Base-by-base conservation (phyloP, 2,888 invertebrate species). In the Hydriomena furcata region DNA sequence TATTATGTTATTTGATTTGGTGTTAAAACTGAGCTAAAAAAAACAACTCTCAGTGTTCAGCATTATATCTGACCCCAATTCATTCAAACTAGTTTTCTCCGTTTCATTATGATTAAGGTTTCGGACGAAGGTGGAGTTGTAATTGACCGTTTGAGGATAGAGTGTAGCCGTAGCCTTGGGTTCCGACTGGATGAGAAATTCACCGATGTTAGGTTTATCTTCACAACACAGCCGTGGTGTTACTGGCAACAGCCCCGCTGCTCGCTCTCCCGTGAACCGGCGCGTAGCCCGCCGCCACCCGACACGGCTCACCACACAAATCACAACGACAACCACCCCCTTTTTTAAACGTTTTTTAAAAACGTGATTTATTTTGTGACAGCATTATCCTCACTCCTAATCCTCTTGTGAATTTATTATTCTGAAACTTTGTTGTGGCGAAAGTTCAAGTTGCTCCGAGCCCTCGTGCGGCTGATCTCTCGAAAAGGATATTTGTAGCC, bases 381-480 rank as follows among this genome's bases (percentile, higher is more conserved):
- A 74, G 71, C 69, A 81, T 84, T 80, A 84, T 79, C 80, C 81
- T 73, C 76, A 73, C 73, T 76, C 76, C 73, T 80, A 82, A 84
- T 81, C 80, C 79, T 61, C 67, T 62, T 66, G 76, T 76, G 80
- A 82, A 81, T 84, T 64, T 74, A 74, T 74, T 84, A 82, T 83
- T 75, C 78, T 69, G 61, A 68, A 84, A 82, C 75, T 83, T 85
- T 82, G 76, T 68, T 82, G 73, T 79, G 78, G 70, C 71, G 71
- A 71, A 60, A 66, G 76, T 73, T 79, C 72, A 75, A 79, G 77
- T 79, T 76, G 78, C 75, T 73, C 71, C 46, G 70, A 73, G 71
- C 74, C 75, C 77, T 73, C 69, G 46, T 55, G 46, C 53, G 52
- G 43, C 38, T 53, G 52, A 55, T 55, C 45, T 56, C 55, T 35